Evolutionary conservation across 2,888 invertebrate genomes (phyloP), one percentile per base, ranked within the genome.

Genomic region (Perithous albicinctus): DNA sequence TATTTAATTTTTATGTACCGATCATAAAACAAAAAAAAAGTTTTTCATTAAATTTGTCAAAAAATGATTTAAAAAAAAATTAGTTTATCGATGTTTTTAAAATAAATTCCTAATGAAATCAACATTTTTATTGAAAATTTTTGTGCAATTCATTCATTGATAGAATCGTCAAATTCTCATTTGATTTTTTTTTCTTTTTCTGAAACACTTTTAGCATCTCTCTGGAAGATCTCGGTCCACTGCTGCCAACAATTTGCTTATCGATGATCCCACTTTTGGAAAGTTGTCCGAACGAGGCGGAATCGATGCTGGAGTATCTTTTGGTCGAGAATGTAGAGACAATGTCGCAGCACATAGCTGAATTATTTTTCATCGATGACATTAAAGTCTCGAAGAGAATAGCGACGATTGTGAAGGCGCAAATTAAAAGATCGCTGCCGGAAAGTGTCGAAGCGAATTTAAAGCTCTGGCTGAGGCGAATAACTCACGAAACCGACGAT

Each of bases 351-450:
- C 94, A 96, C 88, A 96, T 98, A 84, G 94, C 96, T 0, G 98
- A 98, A 91, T 93, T 98, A 38, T 98, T 98, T 93, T 98, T 98
- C 88, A 93, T 98, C 70, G 95, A 96, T 84, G 95, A 96, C 82
- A 93, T 95, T 0, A 94, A 95, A 23, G 94, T 96, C n/a, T 94
- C 95, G 0, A 90, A 93, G 1, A 95, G 95, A 86, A 94, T 98
- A 29, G 94, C 95, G 54, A 93, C 93, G 54, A 95, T 96, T 73
- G 95, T 97, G 29, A 94, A 93, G 64, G 94, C 94, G 18, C 94
- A 89, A 35, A 90, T 91, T 66, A 84, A 87, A 64, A 86, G 88
- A 64, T 85, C 86, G 3, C 87, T 80, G 86, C 79, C 80, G 2
- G 93, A 94, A 29, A 93, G 91, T 18, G 94, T 96, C 83, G 93